Evolutionary conservation across 2,888 invertebrate species (phyloP).

Genomic region (Zaprionus bogoriensis): DNA sequence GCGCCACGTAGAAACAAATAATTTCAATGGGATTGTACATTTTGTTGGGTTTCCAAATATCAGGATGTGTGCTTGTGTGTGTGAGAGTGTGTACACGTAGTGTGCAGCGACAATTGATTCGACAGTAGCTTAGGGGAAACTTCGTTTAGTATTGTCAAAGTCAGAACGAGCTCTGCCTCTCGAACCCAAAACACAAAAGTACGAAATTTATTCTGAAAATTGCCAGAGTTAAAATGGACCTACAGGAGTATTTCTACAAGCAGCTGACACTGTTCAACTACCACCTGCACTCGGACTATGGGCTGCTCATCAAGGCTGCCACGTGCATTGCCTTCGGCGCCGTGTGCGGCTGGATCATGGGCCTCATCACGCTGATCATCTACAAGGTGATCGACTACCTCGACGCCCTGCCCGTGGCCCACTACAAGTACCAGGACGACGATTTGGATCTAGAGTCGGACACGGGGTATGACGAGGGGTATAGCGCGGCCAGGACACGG

Average conservation of each 20-base stretch:
- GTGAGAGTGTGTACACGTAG: not conserved
- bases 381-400: conserved; percentile 40
- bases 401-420: conserved; percentile 14
- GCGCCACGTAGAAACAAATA: conserved; percentile 31
- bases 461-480: conserved; percentile 17
- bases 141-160: not conserved
- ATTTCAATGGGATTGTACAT: conserved; percentile 52
- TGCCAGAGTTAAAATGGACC: conserved; percentile 41
- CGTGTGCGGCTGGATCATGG: conserved; percentile 59
- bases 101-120: too few species aligned
- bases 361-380: conserved; percentile 37
- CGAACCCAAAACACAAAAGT: not conserved
- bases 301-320: conserved; percentile 47
- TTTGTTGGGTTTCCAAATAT: not conserved
- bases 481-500: conserved; percentile 18
- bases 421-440: conserved; percentile 17
- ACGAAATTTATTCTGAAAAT: not conserved
- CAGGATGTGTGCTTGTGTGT: too few species aligned
- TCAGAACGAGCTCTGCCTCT: not conserved
- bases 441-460: conserved; percentile 43
- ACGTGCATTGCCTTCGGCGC: conserved; percentile 60
- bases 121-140: not conserved
- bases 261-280: conserved; percentile 43
- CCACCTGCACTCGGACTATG: conserved; percentile 49
- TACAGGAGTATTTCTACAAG: conserved; percentile 38